Evolutionary conservation across 35 echinoderm and acorn worm genomes (phyloP), one percentile per base, ranked within the genome.

Genomic region (Lytechinus variegatus): DNA sequence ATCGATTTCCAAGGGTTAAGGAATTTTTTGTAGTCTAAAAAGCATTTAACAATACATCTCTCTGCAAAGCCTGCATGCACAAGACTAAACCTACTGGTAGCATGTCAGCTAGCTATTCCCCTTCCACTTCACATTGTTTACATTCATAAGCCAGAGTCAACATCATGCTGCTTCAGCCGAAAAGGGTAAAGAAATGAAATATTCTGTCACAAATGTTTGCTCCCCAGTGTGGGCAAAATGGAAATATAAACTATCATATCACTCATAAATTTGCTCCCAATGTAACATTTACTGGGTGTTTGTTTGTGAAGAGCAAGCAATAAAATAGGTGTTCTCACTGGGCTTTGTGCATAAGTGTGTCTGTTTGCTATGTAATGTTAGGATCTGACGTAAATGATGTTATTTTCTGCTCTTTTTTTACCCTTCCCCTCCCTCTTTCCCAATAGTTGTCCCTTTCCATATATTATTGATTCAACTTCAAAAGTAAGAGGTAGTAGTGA

Each of bases 161-260:
- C 55, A 57, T 54, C 27, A 21, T 28, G 53, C 52, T 27, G 55
- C 92, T 90, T 90, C 88, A 90, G 3, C 88, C 19, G 28, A 52
- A 54, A 90, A 90, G 88, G 33, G 88, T 90, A 54, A 90, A 93
- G 52, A 54, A 93, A 33, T 93, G 92, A 93, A 93, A 93, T 93
- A 28, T 93, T 54, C 54, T 55, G 52, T 57, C 52, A 55, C 54
- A 10, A 57, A 93, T 93, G 92, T 93, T 93, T 93, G 55, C 55
- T 57, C 88, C 88, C 88, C 29, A 52, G 88, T 44, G 27, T 27
- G 55, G 92, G 27, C 13, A 93, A 93, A 57, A 93, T 93, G 27
- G 88, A 89, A 89, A 93, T 56, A 93, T 93, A 93, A 93, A 93
- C 91, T 93, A 93, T 93, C 92, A 93, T 93, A 93, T 93, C 92